These are phyloP conservation scores for Rutpela maculata DNA, from an alignment of 2,888 invertebrate species.

Conservation along the genomic window DNA sequence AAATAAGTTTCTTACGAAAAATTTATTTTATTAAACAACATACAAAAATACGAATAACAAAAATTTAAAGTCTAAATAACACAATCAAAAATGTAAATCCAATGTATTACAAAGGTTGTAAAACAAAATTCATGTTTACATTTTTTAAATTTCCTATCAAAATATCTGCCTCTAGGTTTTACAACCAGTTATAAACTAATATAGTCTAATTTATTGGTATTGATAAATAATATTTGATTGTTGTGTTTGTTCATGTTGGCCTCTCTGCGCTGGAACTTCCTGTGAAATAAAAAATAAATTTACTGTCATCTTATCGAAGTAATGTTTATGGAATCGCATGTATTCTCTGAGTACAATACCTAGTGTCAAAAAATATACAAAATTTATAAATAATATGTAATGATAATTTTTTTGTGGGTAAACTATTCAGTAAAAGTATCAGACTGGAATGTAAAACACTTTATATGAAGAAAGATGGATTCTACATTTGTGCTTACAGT, in stretches of 20 bases:
- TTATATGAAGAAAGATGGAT: no score
- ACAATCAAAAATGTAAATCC: not conserved
- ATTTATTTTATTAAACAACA: constrained; percentile 22
- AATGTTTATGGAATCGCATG: not conserved
- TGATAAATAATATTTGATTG: constrained; percentile 53
- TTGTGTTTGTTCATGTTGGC: constrained; percentile 46
- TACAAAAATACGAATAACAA: constrained; percentile 12
- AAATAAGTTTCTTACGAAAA: not conserved
- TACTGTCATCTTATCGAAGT: not conserved
- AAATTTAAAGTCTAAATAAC: constrained; percentile 1
- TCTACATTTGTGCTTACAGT: no score
- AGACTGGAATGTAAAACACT: no score
- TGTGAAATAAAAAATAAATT: constrained; percentile 8
- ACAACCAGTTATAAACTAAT: not conserved
- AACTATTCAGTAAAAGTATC: no score
- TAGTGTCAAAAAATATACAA: no score
- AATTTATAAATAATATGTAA: no score
- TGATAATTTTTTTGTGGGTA: no score
- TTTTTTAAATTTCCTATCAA: not conserved
- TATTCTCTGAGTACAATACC: no score
- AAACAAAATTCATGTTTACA: not conserved
- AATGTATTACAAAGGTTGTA: constrained; percentile 10
- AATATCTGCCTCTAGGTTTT: not conserved
- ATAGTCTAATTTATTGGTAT: constrained; percentile 49
- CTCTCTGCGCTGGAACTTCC: constrained; percentile 45